Percentiles rank a stretch among this genome's conserved stretches.
These are phyloP conservation scores for Drosophila robusta DNA, from an alignment of 2,888 invertebrate genomes.

Conservation along the genomic window DNA sequence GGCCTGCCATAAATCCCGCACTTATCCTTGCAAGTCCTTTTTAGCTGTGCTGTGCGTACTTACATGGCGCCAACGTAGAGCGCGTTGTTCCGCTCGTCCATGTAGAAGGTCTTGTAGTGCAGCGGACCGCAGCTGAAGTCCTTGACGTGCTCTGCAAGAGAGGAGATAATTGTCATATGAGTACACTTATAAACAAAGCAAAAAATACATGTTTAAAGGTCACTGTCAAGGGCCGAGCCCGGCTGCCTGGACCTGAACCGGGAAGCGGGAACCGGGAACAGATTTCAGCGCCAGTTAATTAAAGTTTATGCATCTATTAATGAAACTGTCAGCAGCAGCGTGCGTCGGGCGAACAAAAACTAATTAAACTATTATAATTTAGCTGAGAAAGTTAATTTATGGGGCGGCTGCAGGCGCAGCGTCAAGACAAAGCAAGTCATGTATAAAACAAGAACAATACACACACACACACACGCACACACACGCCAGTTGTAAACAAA, in stretches of 20 bases:
- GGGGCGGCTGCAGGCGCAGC: slow-evolving; percentile 41
- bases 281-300: slow-evolving; percentile 71
- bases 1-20: slow-evolving; percentile 17
- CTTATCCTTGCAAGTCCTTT: slow-evolving; percentile 18
- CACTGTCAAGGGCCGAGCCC: too few species aligned
- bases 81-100: slow-evolving; percentile 94
- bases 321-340: slow-evolving; percentile 71
- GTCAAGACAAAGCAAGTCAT: slow-evolving; percentile 37
- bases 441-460: slow-evolving; percentile 32
- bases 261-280: too few species aligned
- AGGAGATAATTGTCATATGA: slow-evolving; percentile 4
- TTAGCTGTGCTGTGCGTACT: slow-evolving; percentile 86
- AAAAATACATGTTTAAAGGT: too few species aligned
- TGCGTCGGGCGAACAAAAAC: slow-evolving; percentile 53
- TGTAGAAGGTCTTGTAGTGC: slow-evolving; percentile 96
- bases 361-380: slow-evolving; percentile 80
- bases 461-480: slow-evolving; percentile 10
- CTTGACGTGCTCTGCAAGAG: slow-evolving; percentile 93
- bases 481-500: slow-evolving; percentile 27
- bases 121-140: slow-evolving; percentile 96
- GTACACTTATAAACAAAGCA: too few species aligned
- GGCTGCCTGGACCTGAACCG: too few species aligned
- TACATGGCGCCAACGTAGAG: slow-evolving; percentile 97
- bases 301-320: slow-evolving; percentile 68
- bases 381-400: slow-evolving; percentile 70